Evolutionary conservation across 1,140 invertebrate genomes (phyloP), one percentile per base, ranked within the genome.

Genomic region (Venturia canescens): DNA sequence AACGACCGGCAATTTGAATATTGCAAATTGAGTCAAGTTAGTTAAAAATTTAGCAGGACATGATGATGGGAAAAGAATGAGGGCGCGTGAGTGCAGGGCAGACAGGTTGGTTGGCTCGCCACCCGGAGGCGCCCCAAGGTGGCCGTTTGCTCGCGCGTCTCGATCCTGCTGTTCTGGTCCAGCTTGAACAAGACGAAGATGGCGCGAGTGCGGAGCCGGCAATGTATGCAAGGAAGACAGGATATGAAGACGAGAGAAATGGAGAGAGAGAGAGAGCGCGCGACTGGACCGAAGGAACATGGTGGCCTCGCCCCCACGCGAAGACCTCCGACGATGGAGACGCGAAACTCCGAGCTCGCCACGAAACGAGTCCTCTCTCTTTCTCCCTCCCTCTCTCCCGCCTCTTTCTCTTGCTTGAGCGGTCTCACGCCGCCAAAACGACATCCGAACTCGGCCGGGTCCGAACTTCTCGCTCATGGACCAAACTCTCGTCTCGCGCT

Each of bases 221-320:
- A 87, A 90, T 27, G 26, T 53, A 53, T 53, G 16, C 60, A 53
- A 87, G 78, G 57, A 77, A 63, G 16, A 63, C 1, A 31, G 57
- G 15, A 21, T 11, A 38, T 23, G 31, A 74, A 50, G 5, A 44
- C 34, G 72, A 34, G 72, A 23, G 57, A 29, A 75, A 60, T 53
- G 23, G 26, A 77, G 16, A 34, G 21, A 63, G 16, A 57, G 72
- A 76, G 11, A 18, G 21, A 34, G 53, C 1, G 38, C 34, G 4
- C 18, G 53, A 31, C 29, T 76, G 84, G 78, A 80, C 80, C 74
- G 80, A 81, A 89, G 86, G 84, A 90, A 91, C 90, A 91, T 90
- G 90, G 90, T 91, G 90, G 90, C 90, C 90, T 91, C 89, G 90
- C 90, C 90, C 83, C 89, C 90, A 91, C 90, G 90, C 90, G 90